Evolutionary conservation across 2,113 vertebrate species (phyloP), one percentile per base, ranked within the genome.

Genomic region (Athene noctua): DNA sequence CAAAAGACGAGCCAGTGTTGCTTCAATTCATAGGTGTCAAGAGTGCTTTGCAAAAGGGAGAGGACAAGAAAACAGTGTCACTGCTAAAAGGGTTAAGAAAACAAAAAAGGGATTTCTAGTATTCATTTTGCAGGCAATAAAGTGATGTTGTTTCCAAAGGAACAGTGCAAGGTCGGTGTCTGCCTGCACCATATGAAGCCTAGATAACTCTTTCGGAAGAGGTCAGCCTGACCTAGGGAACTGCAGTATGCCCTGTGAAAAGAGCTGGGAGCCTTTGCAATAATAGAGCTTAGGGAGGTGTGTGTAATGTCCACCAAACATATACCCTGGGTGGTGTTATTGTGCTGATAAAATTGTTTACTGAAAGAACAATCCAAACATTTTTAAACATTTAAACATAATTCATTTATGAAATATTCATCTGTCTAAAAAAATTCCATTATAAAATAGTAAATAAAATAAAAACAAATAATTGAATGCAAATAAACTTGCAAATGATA

Each of bases 371-470:
- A 96, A 95, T 85, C 36, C 92, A 96, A 97, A 94, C 73, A 96
- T 96, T 95, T 96, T 97, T 94, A 96, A 96, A 97, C 93, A 94
- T 96, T 96, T 97, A 96, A 95, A 93, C 83, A 90, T 92, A 96
- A 95, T 96, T 96, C 77, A 81, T 94, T 91, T 94, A 97, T 96
- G 16, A 96, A 97, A 96, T 97, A 97, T 96, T 97, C 30, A 97
- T 96, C 40, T 57, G 38, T 23, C 59, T 36, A 91, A 96, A 96
- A 96, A 95, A 91, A 95, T 92, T 95, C 94, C 94, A 97, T 97
- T 96, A 96, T 90, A 96, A 96, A 94, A 88, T 84, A 88, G 90
- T 95, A 96, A 96, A 95, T 92, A 96, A 95, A 92, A 96, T 90
- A 91, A 94, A 97, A 96, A 73, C 72, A 96, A 94, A 95, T 95